A percentile compares a stretch with the other conserved stretches of the same genome.
phyloP scores from a whole-genome alignment of 2,113 vertebrate genomes.

The Psammodynastes pulverulentus region DNA sequence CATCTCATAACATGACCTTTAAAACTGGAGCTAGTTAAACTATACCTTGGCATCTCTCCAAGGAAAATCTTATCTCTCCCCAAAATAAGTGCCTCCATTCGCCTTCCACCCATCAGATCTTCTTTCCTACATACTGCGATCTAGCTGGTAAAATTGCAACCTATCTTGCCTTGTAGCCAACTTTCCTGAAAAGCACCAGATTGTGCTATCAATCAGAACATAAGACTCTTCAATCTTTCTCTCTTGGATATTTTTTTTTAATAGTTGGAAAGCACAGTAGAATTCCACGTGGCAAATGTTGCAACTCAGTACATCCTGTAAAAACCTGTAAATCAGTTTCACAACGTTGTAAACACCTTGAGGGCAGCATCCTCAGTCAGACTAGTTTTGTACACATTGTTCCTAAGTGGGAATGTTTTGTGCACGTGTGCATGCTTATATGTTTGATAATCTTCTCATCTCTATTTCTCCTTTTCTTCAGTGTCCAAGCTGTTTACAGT shows the following conservation, averaged over 20 bases:
- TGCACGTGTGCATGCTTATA: background rate
- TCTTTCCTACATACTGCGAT: background rate
- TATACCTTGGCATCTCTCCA: background rate
- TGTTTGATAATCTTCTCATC: background rate
- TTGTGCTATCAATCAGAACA: background rate
- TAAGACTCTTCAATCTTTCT: background rate
- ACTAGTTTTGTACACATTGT: background rate
- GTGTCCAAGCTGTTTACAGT: conserved; percentile 75
- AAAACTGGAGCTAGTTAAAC: background rate
- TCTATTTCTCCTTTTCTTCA: conserved; percentile 30
- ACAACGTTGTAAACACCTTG: background rate
- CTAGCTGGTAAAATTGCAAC: background rate
- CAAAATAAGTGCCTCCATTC: background rate
- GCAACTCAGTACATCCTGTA: background rate
- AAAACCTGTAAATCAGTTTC: too few relatives aligned
- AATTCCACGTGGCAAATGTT: background rate
- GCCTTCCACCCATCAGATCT: background rate
- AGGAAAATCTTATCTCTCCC: background rate
- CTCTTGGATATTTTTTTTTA: background rate
- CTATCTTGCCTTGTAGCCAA: background rate
- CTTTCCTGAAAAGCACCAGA: background rate
- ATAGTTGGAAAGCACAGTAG: background rate
- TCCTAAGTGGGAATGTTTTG: background rate
- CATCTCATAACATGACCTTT: background rate
- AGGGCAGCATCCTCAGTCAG: background rate